Evolutionary conservation across 2,797 vertebrate genomes (phyloP).

Genomic region (Malurus splendens): DNA sequence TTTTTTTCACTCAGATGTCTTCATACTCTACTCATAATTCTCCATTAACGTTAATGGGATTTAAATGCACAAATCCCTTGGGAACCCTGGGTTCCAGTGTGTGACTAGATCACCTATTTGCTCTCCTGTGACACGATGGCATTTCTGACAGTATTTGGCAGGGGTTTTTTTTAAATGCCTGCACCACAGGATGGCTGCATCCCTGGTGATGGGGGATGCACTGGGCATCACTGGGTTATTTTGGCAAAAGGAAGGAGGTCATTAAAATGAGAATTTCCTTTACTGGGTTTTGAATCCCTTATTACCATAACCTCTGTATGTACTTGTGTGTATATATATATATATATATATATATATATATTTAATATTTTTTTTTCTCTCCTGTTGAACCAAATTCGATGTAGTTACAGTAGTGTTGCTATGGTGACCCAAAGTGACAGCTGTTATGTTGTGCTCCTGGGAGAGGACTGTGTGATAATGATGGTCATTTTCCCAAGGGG

Average conservation of each 20-base stretch:
- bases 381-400: not conserved
- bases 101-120: not conserved
- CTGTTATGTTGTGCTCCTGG: constrained; percentile 66
- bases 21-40: not conserved
- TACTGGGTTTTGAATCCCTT: not conserved
- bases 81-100: not conserved
- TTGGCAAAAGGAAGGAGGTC: not conserved
- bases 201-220: not conserved
- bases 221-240: not conserved
- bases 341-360: not conserved
- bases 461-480: constrained; percentile 53
- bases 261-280: not conserved
- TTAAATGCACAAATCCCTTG: not conserved
- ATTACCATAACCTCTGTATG: not conserved
- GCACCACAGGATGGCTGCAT: accelerated
- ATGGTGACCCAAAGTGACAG: constrained; percentile 77
- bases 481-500: constrained; percentile 44
- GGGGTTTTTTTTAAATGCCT: not conserved
- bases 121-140: not conserved
- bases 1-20: not conserved
- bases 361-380: not conserved
- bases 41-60: not conserved
- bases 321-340: not conserved
- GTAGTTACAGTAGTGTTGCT: constrained; percentile 75
- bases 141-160: not conserved